Evolutionary conservation across 2,888 invertebrate species (phyloP), one percentile per base, ranked within the genome.

Genomic region (Morpho achilles): DNA sequence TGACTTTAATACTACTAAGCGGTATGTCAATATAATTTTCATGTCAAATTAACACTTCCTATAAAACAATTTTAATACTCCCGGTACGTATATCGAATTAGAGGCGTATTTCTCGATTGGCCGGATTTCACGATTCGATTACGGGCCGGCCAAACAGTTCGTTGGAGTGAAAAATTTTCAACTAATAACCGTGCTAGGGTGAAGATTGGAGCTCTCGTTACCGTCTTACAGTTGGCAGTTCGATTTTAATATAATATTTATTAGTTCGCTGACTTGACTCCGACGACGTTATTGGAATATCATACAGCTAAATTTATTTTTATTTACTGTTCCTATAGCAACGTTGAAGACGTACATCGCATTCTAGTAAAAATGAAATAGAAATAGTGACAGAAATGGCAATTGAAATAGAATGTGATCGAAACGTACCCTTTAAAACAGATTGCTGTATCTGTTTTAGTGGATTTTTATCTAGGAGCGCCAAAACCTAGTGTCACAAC

Each of bases 31-130:
- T 46, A 50, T 45, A 22, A 40, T 50, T 59, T 23, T 41, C 16
- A 50, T 48, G 41, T 56, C 56, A 59, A 59, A 59, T 62, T 61
- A 59, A 41, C 16, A 16, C 50, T 45, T 53, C 58, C 58, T 58
- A 44, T 50, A 53, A 56, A 62, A 62, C 61, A 56, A 62, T 58
- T 61, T 59, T 56, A 60, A 54, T 56, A 54, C 47, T 63, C 63
- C 50, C 60, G 53, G 50, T 62, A 62, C 60, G 60, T 73, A 70
- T 76, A 85, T 84, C 71, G 71, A 78, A 81, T 86, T 84, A 81
- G 76, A 75, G 76, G 75, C 76, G 77, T 77, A 83, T 85, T 85
- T 82, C 79, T 79, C 84, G 83, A 84, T 84, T 84, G 85, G 84
- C 76, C 73, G 75, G 76, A 72, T 82, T 68, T 69, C 71, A 56